Evolutionary conservation across 1,140 invertebrate genomes (phyloP).

Genomic region (Helicorthomorpha holstii): DNA sequence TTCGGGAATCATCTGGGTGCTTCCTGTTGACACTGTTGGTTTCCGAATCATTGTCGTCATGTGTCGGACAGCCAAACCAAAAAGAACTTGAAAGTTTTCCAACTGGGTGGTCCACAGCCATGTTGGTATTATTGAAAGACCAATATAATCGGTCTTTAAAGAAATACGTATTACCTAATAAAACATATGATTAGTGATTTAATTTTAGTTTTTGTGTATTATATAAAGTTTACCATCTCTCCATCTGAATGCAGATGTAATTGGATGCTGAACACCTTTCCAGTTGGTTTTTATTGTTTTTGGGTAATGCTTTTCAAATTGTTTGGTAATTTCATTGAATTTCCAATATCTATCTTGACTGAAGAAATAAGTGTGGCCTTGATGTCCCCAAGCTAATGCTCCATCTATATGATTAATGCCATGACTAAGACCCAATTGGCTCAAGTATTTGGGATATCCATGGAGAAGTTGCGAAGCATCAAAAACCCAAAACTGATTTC

Average conservation of each 20-base stretch:
- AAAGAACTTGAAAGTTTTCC: background rate
- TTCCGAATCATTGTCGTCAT: too few relatives aligned
- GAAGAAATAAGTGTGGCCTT: background rate
- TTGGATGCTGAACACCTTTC: slow-evolving; percentile 30
- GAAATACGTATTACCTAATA: slow-evolving; percentile 79
- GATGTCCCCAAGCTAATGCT: background rate
- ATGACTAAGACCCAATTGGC: background rate
- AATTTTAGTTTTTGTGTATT: background rate
- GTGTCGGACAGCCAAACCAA: background rate
- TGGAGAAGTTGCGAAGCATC: background rate
- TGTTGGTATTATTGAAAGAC: slow-evolving; percentile 77
- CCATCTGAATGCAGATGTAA: slow-evolving; percentile 33
- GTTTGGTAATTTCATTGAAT: background rate
- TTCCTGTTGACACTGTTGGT: too few relatives aligned
- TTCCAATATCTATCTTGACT: background rate
- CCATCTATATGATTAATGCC: background rate
- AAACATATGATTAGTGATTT: slow-evolving; percentile 8
- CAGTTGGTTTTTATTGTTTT: slow-evolving; percentile 35
- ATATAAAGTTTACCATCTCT: slow-evolving; percentile 23
- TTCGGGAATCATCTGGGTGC: too few relatives aligned
- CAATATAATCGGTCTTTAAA: slow-evolving; percentile 86
- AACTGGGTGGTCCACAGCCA: slow-evolving; percentile 45
- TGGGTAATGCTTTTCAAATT: slow-evolving; percentile 27
- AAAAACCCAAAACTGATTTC: background rate
- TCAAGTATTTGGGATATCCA: background rate